Percentiles rank a stretch among this genome's conserved stretches.
Conservation (phyloP, 1,140 invertebrate species). For the Contarinia nasturtii region DNA sequence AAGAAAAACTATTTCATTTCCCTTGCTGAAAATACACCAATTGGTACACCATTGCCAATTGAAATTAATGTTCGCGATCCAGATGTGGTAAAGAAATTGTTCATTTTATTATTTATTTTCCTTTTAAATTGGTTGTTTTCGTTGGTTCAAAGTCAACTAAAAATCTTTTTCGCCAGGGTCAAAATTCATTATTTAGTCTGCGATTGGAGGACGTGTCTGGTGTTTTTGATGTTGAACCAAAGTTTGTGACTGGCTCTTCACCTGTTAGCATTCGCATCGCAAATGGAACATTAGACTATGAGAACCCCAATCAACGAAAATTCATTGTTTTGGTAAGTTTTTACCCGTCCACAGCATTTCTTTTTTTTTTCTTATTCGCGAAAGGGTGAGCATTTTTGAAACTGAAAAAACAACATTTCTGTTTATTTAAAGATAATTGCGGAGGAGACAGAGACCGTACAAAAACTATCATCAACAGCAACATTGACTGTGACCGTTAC, state of each 20-base stretch:
- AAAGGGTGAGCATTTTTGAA: not conserved
- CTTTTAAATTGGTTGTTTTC: not conserved
- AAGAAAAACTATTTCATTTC: constrained; percentile 58
- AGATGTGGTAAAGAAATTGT: constrained; percentile 62
- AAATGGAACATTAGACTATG: constrained; percentile 66
- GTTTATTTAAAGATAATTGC: constrained; percentile 44
- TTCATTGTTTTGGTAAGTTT: constrained; percentile 61
- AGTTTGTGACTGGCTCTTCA: constrained; percentile 54
- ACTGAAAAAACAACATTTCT: not conserved
- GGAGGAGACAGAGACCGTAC: constrained; percentile 56
- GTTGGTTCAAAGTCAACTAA: too few relatives aligned
- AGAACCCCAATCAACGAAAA: constrained; percentile 81
- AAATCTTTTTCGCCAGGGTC: constrained; percentile 31
- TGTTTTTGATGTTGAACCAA: constrained; percentile 67
- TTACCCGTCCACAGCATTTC: not conserved
- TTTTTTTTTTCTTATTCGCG: not conserved
- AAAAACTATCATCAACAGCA: constrained; percentile 62
- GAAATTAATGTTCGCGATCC: constrained; percentile 75
- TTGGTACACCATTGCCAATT: constrained; percentile 61
- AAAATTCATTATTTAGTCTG: constrained; percentile 61
- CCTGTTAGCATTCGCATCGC: constrained; percentile 62
- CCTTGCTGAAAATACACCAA: constrained; percentile 62
- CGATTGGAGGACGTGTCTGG: constrained; percentile 58
- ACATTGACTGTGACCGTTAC: constrained; percentile 65
- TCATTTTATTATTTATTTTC: not conserved